Base-by-base conservation (phyloP, 2,888 invertebrate species). In the Brachypterus glaber region DNA sequence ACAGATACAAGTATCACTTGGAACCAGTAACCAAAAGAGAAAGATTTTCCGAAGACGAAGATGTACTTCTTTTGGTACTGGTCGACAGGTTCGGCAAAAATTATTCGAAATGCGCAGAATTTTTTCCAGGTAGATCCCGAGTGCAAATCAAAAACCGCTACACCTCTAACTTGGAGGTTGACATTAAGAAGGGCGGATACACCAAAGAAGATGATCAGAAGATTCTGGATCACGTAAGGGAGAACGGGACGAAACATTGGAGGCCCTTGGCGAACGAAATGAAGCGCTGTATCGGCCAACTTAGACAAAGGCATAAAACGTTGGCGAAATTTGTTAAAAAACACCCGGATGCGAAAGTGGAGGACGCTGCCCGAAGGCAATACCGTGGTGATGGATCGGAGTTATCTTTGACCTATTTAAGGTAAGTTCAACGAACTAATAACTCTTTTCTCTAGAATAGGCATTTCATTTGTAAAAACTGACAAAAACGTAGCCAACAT, bases 11-110 rank as follows among this genome's bases (percentile, higher is more conserved):
- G 2, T 68, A 69, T 44, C 63, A 62, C 39, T 47, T 69, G 5
- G 44, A 43, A 15, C 71, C 69, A 35, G 77, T 74, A 52, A 78
- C 79, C 1, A 64, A 73, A 44, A 27, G 12, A 11, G 12, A 5
- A 5, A 9, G 27, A 4, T 86, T 85, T 54, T 69, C 77, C 0
- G 60, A 68, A 1, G 76, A 74, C 39, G 85, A 86, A 61, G 82
- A 84, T 58, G 59, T 74, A 7, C 68, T 76, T 2, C 62, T 86
- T 14, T 54, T 77, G n/a, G 69, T 76, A 5, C 75, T 77, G 40
- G 66, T 75, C 0, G 63, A 72, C 29, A 72, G 74, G 46, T 79
- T 74, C 59, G 82, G 82, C 0, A 55, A 57, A 0, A 70, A 79
- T 51, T 83, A 74, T 51, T 51, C 54, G 9, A 71, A 68, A 48